Conservation (phyloP, 2,888 invertebrate species). For the Kuschelorhynchus macadamiae region DNA sequence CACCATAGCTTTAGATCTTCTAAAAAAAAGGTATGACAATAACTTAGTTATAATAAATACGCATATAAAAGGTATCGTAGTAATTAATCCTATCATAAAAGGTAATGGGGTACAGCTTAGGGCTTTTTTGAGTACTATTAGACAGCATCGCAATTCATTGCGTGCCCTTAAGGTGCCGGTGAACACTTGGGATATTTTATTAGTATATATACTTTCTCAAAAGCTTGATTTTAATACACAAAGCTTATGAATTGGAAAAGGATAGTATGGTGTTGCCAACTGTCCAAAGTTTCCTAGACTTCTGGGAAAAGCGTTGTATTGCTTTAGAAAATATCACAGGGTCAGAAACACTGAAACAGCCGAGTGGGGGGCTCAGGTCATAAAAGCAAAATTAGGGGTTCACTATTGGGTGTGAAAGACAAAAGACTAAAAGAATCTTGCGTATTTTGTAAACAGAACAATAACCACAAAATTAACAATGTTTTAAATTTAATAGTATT, state of each 20-base stretch:
- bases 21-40: slow-evolving; percentile 48
- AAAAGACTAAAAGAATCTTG: not conserved
- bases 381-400: not conserved
- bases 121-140: slow-evolving; percentile 12
- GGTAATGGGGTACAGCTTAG: slow-evolving; percentile 7
- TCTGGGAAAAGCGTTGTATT: not conserved
- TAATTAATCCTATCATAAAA: not conserved
- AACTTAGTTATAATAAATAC: slow-evolving; percentile 46
- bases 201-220: not conserved
- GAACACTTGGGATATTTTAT: slow-evolving; percentile 2
- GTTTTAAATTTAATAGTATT: slow-evolving; percentile 13
- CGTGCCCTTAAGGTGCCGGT: not conserved
- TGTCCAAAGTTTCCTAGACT: not conserved
- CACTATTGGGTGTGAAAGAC: not conserved
- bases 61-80: slow-evolving; percentile 31
- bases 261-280: not conserved
- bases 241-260: not conserved
- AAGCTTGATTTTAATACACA: slow-evolving; percentile 1
- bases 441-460: slow-evolving; percentile 5
- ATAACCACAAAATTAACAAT: slow-evolving; percentile 1
- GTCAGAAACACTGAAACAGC: not conserved
- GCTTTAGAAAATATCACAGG: slow-evolving; percentile 19
- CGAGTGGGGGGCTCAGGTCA: not conserved
- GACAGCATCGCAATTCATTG: slow-evolving; percentile 3
- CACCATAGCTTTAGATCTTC: slow-evolving; percentile 40